phyloP scores from a whole-genome alignment of 1,140 invertebrate genomes.

The Samia ricini region DNA sequence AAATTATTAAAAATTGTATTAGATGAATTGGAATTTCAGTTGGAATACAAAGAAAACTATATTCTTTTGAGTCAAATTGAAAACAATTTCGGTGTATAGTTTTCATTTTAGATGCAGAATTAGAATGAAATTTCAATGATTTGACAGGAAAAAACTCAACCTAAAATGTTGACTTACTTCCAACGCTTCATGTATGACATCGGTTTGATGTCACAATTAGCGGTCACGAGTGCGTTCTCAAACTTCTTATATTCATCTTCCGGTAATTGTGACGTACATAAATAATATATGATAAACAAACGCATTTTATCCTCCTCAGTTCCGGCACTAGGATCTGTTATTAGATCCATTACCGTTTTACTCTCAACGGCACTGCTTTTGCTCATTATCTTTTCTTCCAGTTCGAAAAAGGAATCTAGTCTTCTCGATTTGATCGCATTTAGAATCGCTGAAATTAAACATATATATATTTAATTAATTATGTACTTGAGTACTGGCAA shows the following conservation, averaged over 20 bases:
- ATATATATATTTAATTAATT: neutral
- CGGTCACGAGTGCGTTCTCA: slow-evolving; percentile 85
- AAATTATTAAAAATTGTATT: too few relatives aligned
- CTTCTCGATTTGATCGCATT: slow-evolving; percentile 95
- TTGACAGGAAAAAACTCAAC: slow-evolving; percentile 6
- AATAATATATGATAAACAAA: slow-evolving; percentile 96
- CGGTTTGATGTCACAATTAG: slow-evolving; percentile 91
- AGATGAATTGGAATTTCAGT: too few relatives aligned
- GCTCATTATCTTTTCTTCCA: slow-evolving; percentile 98
- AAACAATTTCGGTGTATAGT: too few relatives aligned
- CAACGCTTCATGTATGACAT: slow-evolving; percentile 93
- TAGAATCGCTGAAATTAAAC: slow-evolving; percentile 83
- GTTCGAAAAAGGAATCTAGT: slow-evolving; percentile 97
- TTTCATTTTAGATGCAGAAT: too few relatives aligned
- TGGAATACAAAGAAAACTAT: too few relatives aligned
- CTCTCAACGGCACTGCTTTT: slow-evolving; percentile 83
- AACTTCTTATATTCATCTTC: slow-evolving; percentile 92
- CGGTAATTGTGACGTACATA: slow-evolving; percentile 88
- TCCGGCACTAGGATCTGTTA: slow-evolving; percentile 92
- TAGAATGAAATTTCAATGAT: slow-evolving; percentile 36
- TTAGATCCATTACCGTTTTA: slow-evolving; percentile 87
- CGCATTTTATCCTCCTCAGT: slow-evolving; percentile 95
- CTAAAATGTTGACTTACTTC: slow-evolving; percentile 81
- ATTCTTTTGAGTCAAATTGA: too few relatives aligned
- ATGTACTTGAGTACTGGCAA: neutral